Conservation (phyloP, 2,888 invertebrate species). For the Limnephilus auricula region DNA sequence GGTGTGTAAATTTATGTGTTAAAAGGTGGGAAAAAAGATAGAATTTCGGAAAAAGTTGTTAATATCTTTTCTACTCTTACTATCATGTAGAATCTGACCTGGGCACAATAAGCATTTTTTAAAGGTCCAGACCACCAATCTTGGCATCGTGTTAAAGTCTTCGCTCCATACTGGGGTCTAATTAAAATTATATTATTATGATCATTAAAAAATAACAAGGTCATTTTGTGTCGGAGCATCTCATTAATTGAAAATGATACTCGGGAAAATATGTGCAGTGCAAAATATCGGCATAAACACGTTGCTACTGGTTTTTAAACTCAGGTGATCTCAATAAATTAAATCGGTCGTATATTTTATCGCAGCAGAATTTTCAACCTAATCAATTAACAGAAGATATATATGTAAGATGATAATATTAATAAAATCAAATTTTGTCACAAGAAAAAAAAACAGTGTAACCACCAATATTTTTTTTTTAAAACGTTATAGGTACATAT, state of each 20-base stretch:
- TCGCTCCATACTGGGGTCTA: neutral
- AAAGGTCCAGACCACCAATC: neutral
- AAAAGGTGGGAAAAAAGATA: no score
- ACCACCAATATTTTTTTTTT: no score
- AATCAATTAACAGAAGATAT: neutral
- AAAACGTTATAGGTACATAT: no score
- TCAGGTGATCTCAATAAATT: neutral
- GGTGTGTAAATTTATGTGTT: no score
- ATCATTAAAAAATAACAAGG: neutral
- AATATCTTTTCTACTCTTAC: no score
- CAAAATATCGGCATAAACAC: neutral
- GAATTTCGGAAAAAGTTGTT: no score
- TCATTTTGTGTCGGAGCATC: neutral
- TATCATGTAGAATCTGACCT: neutral
- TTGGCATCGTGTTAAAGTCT: neutral
- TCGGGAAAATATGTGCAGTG: neutral
- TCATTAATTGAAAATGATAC: constrained; percentile 2
- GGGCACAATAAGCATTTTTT: neutral
- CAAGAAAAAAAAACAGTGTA: neutral
- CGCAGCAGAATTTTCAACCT: neutral
- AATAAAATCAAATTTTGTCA: neutral
- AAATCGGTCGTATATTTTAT: neutral
- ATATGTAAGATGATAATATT: no score
- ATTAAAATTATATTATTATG: neutral
- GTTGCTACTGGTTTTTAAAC: neutral